Evolutionary conservation across 2,888 invertebrate genomes (phyloP).

Genomic region (Drosophila paramelanica): DNA sequence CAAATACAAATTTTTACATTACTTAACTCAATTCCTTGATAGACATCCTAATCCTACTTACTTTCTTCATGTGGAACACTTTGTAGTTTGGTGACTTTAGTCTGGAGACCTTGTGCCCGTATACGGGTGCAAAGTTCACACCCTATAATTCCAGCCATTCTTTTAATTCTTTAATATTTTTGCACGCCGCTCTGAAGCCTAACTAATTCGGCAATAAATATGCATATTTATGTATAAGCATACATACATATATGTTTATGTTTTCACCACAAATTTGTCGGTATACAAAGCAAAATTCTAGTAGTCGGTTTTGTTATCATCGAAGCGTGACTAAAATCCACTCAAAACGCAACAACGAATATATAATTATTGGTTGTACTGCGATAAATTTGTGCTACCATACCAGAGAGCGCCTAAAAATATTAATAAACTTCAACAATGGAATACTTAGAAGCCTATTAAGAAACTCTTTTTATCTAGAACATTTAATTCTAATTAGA

Average conservation of each 20-base stretch:
- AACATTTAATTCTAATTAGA: not conserved
- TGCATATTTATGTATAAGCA: constrained; percentile 1
- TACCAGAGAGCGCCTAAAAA: not conserved
- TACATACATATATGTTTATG: not conserved
- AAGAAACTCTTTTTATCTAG: too few species aligned
- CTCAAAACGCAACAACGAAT: constrained; percentile 5
- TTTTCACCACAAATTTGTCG: constrained; percentile 17
- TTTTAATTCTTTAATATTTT: not conserved
- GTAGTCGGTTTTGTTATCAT: constrained; percentile 21
- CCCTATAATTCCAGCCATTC: not conserved
- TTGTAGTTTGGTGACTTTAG: too few species aligned
- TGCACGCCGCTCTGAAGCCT: not conserved
- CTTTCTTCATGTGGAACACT: too few species aligned
- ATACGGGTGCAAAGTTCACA: not conserved
- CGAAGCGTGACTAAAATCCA: constrained; percentile 42
- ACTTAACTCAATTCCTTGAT: too few species aligned
- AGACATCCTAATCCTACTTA: too few species aligned
- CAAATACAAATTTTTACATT: too few species aligned
- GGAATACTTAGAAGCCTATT: not conserved
- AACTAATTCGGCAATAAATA: constrained; percentile 15
- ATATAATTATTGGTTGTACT: constrained; percentile 19
- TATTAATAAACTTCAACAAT: not conserved
- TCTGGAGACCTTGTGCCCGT: too few species aligned
- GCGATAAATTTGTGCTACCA: not conserved
- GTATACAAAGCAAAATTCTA: constrained; percentile 10